phyloP scores from a whole-genome alignment of 2,113 vertebrate genomes.

The Ia io region DNA sequence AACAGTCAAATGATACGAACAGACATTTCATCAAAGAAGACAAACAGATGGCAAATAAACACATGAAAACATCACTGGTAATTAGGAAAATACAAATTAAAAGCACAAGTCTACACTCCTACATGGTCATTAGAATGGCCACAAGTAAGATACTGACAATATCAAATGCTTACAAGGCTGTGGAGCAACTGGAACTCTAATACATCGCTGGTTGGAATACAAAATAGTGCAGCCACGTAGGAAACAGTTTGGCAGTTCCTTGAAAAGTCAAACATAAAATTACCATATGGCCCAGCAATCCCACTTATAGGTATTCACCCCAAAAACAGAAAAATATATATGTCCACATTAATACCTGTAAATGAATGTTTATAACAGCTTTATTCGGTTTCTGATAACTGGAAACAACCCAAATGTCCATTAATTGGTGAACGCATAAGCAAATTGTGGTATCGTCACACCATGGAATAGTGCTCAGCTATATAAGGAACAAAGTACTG shows the following conservation, averaged over 20 bases:
- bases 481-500: background rate
- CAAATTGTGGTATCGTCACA: accelerated
- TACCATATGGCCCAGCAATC: background rate
- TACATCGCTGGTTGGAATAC: accelerated
- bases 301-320: background rate
- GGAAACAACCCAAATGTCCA: background rate
- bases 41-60: background rate
- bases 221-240: too few species aligned
- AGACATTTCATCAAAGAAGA: background rate
- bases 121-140: background rate
- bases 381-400: background rate
- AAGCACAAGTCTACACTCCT: background rate
- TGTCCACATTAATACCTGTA: background rate
- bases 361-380: background rate
- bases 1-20: background rate
- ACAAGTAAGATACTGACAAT: background rate
- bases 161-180: background rate
- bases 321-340: background rate
- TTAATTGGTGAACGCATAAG: background rate
- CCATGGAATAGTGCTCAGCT: accelerated
- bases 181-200: too few species aligned
- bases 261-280: background rate
- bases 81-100: background rate
- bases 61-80: background rate
- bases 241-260: background rate